Evolutionary conservation across 2,797 vertebrate species (phyloP).

Genomic region (Micrastur ruficollis): DNA sequence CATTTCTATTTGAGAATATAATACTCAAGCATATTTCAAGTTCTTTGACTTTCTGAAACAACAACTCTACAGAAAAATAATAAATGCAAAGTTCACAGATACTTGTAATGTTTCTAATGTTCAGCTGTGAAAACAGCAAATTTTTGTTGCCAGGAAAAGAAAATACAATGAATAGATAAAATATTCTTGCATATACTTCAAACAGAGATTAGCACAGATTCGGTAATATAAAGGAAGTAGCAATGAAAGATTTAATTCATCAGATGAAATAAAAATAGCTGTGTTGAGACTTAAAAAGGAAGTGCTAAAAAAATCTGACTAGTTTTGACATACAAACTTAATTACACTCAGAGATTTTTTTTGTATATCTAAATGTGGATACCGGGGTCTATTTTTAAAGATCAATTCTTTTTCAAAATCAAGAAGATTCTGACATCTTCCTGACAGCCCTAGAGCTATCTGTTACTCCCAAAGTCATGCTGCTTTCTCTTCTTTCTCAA

Average conservation of each 20-base stretch:
- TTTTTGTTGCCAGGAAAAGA: constrained; percentile 25
- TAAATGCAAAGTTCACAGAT: not conserved
- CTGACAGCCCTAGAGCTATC: not conserved
- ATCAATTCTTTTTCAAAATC: not conserved
- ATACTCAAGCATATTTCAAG: not conserved
- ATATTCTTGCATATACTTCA: constrained; percentile 30
- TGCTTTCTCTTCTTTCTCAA: not conserved
- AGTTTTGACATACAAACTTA: constrained; percentile 56
- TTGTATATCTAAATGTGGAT: constrained; percentile 1
- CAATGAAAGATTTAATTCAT: constrained; percentile 22
- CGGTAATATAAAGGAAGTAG: constrained; percentile 34
- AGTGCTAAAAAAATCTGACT: constrained; percentile 48
- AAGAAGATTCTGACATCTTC: not conserved
- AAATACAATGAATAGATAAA: constrained; percentile 35
- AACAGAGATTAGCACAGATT: constrained; percentile 20
- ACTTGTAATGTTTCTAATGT: not conserved
- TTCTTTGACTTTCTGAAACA: not conserved
- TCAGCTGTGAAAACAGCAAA: not conserved
- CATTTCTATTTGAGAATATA: not conserved
- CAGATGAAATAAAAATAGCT: constrained; percentile 58
- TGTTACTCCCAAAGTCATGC: not conserved
- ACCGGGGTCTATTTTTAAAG: constrained; percentile 40
- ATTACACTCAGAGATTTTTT: not conserved
- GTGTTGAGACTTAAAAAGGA: constrained; percentile 41
- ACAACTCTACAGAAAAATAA: not conserved